Conservation (phyloP, 2,113 vertebrate genomes). For the Nicator chloris region DNA sequence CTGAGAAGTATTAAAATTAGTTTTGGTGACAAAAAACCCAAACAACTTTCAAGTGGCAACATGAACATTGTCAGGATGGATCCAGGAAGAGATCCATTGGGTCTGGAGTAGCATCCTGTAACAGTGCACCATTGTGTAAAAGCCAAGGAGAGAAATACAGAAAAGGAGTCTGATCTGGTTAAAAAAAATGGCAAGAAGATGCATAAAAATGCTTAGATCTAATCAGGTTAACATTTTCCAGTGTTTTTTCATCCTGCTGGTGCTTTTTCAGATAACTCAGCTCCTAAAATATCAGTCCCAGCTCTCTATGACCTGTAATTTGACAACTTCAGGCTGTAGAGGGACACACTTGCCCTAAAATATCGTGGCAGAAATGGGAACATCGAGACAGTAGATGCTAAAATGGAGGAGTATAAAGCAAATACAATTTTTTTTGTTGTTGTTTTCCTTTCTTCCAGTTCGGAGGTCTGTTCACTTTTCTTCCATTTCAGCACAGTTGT, state of each 20-base stretch:
- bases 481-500: background rate
- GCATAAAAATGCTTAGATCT: background rate
- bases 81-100: background rate
- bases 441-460: rapidly evolving
- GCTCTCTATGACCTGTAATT: background rate
- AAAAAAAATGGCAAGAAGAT: background rate
- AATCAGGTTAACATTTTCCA: background rate
- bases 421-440: rapidly evolving
- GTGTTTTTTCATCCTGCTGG: background rate
- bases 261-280: background rate
- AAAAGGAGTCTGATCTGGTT: background rate
- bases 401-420: background rate
- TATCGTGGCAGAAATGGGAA: background rate
- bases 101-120: background rate
- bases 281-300: background rate
- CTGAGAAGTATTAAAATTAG: background rate
- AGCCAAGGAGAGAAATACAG: background rate
- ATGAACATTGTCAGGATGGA: background rate
- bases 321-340: background rate
- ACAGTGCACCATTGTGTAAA: background rate
- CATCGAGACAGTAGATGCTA: background rate
- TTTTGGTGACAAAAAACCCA: background rate
- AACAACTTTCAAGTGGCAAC: background rate
- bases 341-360: background rate
- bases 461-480: background rate